Conservation (phyloP, 2,113 vertebrate genomes). For the Corvus moneduloides region DNA sequence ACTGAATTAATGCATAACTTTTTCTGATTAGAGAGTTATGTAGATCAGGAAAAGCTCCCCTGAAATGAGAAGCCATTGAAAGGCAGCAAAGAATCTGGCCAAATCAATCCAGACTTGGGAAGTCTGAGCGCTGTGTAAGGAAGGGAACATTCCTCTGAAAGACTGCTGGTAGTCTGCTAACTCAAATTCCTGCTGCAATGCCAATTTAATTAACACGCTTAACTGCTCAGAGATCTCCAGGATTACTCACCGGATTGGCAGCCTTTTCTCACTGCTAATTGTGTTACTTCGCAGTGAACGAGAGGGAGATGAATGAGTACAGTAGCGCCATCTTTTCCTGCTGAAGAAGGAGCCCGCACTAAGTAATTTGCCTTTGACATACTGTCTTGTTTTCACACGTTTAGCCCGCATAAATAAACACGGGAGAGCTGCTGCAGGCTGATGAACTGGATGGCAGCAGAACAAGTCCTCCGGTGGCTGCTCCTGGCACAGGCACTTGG, state of each 20-base stretch:
- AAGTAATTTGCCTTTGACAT: conserved; percentile 57
- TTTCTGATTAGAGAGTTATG: not conserved
- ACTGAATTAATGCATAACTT: not conserved
- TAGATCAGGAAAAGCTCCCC: not conserved
- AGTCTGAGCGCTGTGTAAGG: not conserved
- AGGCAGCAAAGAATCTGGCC: not conserved
- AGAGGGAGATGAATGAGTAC: conserved; percentile 43
- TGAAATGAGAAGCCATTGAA: not conserved
- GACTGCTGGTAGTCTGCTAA: not conserved
- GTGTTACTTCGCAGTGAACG: conserved; percentile 4
- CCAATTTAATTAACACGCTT: conserved; percentile 61
- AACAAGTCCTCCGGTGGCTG: not conserved
- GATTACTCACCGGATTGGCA: conserved; percentile 57
- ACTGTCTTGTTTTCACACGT: not conserved
- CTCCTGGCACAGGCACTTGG: not conserved
- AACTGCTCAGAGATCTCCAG: conserved; percentile 59
- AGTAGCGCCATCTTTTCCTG: conserved; percentile 20
- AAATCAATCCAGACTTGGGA: not conserved
- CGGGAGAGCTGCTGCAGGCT: not conserved
- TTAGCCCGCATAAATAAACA: conserved; percentile 9
- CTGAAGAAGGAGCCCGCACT: conserved; percentile 11
- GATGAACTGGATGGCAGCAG: not conserved
- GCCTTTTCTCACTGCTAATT: conserved; percentile 51
- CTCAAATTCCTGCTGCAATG: conserved; percentile 20
- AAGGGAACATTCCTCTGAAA: not conserved